Percentiles rank a stretch among this genome's conserved stretches.
Conservation (phyloP, 2,797 vertebrate species). For the Loriculus beryllinus region DNA sequence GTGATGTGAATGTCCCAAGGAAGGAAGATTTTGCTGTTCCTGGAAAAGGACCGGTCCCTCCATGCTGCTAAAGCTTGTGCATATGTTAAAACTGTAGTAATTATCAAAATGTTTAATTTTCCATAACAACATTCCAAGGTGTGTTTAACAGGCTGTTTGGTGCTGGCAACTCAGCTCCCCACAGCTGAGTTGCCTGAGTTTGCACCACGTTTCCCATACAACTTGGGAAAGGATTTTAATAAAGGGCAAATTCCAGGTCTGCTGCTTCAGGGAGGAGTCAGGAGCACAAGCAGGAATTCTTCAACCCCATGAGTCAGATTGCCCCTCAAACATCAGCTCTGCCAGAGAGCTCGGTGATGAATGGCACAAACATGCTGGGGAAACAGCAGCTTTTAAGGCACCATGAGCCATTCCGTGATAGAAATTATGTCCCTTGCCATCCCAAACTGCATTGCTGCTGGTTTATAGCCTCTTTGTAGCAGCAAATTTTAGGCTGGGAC, state of each 20-base stretch:
- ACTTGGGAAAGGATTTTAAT: neutral
- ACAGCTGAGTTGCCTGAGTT: neutral
- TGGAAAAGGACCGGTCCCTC: neutral
- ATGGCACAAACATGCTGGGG: fast-evolving
- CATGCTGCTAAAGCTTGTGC: neutral
- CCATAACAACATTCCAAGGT: fast-evolving
- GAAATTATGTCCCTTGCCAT: neutral
- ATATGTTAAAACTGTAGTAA: neutral
- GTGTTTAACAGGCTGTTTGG: neutral
- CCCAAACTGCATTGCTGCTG: neutral
- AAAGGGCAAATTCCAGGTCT: neutral
- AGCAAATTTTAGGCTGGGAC: neutral
- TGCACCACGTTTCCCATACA: neutral
- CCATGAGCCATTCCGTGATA: neutral
- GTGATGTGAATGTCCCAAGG: neutral
- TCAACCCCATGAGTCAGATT: neutral
- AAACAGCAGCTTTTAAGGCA: neutral
- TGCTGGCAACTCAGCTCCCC: neutral
- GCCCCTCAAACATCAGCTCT: neutral
- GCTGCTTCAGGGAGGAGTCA: neutral
- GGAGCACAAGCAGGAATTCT: neutral
- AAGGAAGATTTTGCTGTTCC: no score
- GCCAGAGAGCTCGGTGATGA: neutral
- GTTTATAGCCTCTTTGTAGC: neutral
- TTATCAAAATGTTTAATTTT: neutral